These are phyloP conservation scores for Lithophane leautieri DNA, from an alignment of 2,888 invertebrate species.

Conservation along the genomic window DNA sequence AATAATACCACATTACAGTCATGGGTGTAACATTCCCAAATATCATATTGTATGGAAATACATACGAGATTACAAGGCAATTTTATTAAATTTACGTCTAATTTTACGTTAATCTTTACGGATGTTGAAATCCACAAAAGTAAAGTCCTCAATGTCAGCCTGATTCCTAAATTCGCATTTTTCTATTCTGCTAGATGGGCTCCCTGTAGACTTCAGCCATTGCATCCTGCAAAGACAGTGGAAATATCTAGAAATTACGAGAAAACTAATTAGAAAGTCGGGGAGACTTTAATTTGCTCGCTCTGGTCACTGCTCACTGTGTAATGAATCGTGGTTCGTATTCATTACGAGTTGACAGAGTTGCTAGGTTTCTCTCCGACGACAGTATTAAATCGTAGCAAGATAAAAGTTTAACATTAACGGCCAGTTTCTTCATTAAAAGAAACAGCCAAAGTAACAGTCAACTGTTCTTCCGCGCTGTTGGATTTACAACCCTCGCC, in stretches of 20 bases:
- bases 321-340: constrained; percentile 56
- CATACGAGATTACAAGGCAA: constrained; percentile 2
- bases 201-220: constrained; percentile 92
- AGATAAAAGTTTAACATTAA: constrained; percentile 40
- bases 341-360: constrained; percentile 45
- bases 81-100: neutral
- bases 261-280: constrained; percentile 50
- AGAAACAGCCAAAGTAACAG: no score
- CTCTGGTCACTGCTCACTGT: constrained; percentile 39
- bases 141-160: constrained; percentile 88
- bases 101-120: constrained; percentile 67
- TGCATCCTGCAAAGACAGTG: constrained; percentile 81
- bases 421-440: no score
- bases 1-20: constrained; percentile 47
- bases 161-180: constrained; percentile 93
- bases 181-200: constrained; percentile 94
- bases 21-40: constrained; percentile 32
- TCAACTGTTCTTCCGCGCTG: no score
- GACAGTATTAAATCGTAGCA: constrained; percentile 13
- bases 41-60: constrained; percentile 42
- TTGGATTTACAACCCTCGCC: no score
- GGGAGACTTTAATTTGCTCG: constrained; percentile 47
- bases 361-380: constrained; percentile 26
- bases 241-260: constrained; percentile 43
- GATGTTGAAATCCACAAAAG: constrained; percentile 88